Evolutionary conservation across 2,113 vertebrate species (phyloP), one percentile per base, ranked within the genome.

Genomic region (Circaetus cinerascens): DNA sequence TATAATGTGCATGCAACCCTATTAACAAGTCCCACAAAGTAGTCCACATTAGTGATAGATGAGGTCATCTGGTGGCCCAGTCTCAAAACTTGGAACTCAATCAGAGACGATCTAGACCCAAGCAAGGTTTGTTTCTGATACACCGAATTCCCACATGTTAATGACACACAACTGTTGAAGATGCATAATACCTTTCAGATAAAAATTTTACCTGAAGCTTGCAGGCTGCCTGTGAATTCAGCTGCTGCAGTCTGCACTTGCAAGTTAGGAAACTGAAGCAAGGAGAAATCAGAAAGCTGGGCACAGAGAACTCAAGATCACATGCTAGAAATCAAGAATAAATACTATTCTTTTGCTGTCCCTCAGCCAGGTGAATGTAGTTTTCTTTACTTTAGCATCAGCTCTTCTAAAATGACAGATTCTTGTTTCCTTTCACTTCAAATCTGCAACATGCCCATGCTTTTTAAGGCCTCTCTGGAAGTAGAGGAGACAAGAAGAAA

Each of bases 1-100:
- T 98, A 95, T 94, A 96, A 95, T 79, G 67, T 95, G 83, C 63
- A 80, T 81, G 72, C 89, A 97, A 90, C 57, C 32, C 86, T 95
- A 93, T 94, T 98, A 98, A 97, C 90, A 88, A 97, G 78, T 94
- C 90, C 87, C 77, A 91, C 76, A 80, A 95, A 50, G 30, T 45
- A 93, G 11, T 43, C 83, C 88, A 76, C 50, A 14, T 53, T 64
- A 83, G 64, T 86, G 56, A 96, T 88, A 94, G 88, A 82, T 95
- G 90, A 96, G 87, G 78, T 98, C 59, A 88, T 30, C 75, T 67
- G 16, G 7, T 57, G 63, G 80, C 38, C 66, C 34, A 27, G 48
- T 90, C 82, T 96, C 88, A 88, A 90, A 98, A 95, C 68, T 84
- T 97, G 90, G 94, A 97, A 92, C 76, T 83, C 89, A 94, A 68